Conservation (phyloP, 2,113 vertebrate species). For the Cephalopterus ornatus region DNA sequence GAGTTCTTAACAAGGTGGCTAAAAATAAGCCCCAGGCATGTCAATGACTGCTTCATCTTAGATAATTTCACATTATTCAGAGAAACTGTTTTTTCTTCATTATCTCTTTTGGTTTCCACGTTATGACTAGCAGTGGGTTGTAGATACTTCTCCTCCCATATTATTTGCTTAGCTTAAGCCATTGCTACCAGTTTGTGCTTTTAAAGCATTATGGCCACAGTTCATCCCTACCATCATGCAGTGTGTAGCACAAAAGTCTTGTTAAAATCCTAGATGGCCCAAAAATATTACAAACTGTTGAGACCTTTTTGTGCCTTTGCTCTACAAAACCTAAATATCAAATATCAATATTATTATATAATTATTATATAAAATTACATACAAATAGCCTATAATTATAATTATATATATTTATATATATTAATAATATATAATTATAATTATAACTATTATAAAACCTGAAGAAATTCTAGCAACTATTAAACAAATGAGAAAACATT, state of each 20-base stretch:
- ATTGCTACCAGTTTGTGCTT: not conserved
- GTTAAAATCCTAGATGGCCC: not conserved
- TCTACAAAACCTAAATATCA: not conserved
- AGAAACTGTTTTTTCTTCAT: not conserved
- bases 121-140: not conserved
- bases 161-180: not conserved
- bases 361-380: not conserved
- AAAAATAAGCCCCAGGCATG: not conserved
- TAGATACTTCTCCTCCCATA: not conserved
- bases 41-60: not conserved
- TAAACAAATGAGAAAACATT: not conserved
- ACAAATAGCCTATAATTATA: not conserved
- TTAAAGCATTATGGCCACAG: not conserved
- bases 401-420: too few species aligned
- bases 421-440: too few species aligned
- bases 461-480: not conserved
- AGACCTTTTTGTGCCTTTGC: not conserved
- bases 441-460: not conserved
- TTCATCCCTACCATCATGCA: not conserved
- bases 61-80: not conserved
- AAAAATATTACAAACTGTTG: not conserved
- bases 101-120: not conserved
- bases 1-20: not conserved
- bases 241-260: not conserved
- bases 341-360: not conserved